Conservation (phyloP, 2,888 invertebrate genomes). For the Coenonympha arcania region DNA sequence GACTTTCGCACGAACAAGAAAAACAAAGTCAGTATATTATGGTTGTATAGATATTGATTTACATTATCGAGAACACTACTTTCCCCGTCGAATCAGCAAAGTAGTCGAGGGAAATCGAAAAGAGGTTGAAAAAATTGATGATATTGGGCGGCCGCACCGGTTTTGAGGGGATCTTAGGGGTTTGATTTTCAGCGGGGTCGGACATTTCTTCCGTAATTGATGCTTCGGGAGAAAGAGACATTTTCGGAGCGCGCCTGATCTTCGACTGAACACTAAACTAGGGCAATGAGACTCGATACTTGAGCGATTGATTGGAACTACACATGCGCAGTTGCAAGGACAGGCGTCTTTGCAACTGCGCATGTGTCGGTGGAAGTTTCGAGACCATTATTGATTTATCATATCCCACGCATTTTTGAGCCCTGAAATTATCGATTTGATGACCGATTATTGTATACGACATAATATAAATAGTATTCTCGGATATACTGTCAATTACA, state of each 20-base stretch:
- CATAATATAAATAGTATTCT: too few relatives aligned
- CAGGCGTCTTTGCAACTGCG: too few relatives aligned
- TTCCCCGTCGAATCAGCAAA: conserved; percentile 16
- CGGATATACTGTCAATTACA: too few relatives aligned
- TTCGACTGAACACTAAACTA: not conserved
- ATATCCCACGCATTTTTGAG: too few relatives aligned
- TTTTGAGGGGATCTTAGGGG: not conserved
- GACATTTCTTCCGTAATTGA: not conserved
- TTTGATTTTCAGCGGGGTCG: not conserved
- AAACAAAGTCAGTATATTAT: not conserved
- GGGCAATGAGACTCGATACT: too few relatives aligned
- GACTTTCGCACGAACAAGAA: not conserved
- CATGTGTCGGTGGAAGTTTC: too few relatives aligned
- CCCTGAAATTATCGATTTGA: too few relatives aligned
- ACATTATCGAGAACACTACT: conserved; percentile 17
- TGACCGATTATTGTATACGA: too few relatives aligned
- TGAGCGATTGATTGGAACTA: too few relatives aligned
- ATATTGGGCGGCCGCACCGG: not conserved
- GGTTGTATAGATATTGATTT: not conserved
- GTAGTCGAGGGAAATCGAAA: conserved; percentile 15
- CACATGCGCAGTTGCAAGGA: too few relatives aligned
- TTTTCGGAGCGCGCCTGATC: conserved; percentile 3
- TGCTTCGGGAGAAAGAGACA: conserved; percentile 14
- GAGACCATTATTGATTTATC: too few relatives aligned
- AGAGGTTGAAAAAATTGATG: conserved; percentile 14